Evolutionary conservation across 2,888 invertebrate genomes (phyloP).

Genomic region (Melipona bicolor): DNA sequence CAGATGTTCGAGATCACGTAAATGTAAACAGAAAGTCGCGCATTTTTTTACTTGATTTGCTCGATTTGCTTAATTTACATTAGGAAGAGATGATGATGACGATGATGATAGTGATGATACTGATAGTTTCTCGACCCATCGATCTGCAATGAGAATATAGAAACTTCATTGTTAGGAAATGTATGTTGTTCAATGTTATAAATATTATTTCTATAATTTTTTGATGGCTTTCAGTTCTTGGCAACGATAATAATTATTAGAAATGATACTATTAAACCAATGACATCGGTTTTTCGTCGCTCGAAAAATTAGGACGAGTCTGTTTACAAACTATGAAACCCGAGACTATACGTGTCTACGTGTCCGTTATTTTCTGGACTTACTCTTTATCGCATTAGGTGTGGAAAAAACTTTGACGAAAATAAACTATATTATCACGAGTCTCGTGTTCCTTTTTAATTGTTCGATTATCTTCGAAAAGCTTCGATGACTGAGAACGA

Average conservation of each 20-base stretch:
- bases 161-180: not conserved
- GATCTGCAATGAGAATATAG: not conserved
- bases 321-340: constrained; percentile 58
- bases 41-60: not conserved
- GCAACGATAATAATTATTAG: not conserved
- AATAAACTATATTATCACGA: constrained; percentile 20
- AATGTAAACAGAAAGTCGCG: not conserved
- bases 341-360: constrained; percentile 14
- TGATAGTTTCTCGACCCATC: not conserved
- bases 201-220: not conserved
- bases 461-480: not conserved
- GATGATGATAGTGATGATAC: not conserved
- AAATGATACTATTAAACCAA: constrained; percentile 14
- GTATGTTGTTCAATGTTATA: not conserved
- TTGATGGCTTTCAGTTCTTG: constrained; percentile 3
- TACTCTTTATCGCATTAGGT: not conserved
- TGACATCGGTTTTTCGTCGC: constrained; percentile 14
- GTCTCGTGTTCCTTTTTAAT: not conserved
- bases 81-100: not conserved
- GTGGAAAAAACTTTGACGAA: constrained; percentile 19
- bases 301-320: constrained; percentile 48
- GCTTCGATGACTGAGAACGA: not conserved
- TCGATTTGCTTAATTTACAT: not conserved
- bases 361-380: constrained; percentile 36
- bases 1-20: not conserved